These are phyloP conservation scores for Cryptus armator DNA, from an alignment of 2,888 invertebrate species.

Conservation along the genomic window DNA sequence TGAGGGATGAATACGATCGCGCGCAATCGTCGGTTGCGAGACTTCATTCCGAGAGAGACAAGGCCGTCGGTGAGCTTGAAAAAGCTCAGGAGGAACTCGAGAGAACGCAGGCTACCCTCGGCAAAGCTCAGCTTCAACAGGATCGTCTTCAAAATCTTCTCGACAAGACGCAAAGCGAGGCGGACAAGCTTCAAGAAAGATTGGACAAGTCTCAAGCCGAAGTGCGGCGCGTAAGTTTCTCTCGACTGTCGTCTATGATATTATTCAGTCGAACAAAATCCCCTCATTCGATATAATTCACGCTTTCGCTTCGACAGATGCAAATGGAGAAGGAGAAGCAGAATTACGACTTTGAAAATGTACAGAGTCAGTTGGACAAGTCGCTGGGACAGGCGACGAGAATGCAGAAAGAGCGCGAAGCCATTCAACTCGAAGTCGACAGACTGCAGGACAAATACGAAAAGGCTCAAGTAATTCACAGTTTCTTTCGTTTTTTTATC, in stretches of 20 bases:
- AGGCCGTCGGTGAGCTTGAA: slow-evolving; percentile 93
- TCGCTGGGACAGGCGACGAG: slow-evolving; percentile 94
- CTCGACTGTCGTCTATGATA: not conserved
- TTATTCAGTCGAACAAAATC: not conserved
- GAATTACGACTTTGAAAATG: slow-evolving; percentile 95
- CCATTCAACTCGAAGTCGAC: slow-evolving; percentile 93
- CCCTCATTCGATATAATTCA: not conserved
- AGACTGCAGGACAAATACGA: slow-evolving; percentile 95
- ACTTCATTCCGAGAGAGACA: slow-evolving; percentile 95
- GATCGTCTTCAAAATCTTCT: slow-evolving; percentile 95
- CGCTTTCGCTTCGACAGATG: slow-evolving; percentile 85
- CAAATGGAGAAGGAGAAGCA: slow-evolving; percentile 97
- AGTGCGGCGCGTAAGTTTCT: slow-evolving; percentile 90
- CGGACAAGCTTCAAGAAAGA: slow-evolving; percentile 95
- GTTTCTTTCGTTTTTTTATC: not conserved
- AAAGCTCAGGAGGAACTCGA: slow-evolving; percentile 95
- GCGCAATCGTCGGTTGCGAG: slow-evolving; percentile 93
- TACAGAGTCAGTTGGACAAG: slow-evolving; percentile 96
- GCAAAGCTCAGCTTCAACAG: slow-evolving; percentile 96
- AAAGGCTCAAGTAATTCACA: slow-evolving; percentile 91
- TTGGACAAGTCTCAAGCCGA: slow-evolving; percentile 94
- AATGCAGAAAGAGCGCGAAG: slow-evolving; percentile 96
- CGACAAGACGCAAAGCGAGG: slow-evolving; percentile 96
- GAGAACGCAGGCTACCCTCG: slow-evolving; percentile 94
- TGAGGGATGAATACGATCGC: slow-evolving; percentile 96